A percentile compares a stretch with the other conserved stretches of the same genome.
These are phyloP conservation scores for Alcedo atthis DNA, from an alignment of 2,797 vertebrate species.

Conservation along the genomic window DNA sequence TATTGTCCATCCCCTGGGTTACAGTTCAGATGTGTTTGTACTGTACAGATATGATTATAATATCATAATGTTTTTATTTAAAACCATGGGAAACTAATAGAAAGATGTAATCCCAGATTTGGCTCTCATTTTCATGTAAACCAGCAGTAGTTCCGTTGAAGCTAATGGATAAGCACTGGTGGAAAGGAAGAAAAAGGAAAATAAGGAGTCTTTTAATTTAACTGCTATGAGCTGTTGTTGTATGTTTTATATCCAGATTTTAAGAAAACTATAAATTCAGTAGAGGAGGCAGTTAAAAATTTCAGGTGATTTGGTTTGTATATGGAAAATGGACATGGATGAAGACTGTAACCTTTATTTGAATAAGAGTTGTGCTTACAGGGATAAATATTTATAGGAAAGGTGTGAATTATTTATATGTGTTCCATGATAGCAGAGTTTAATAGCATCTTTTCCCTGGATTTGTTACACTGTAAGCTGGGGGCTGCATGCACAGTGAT, in stretches of 20 bases:
- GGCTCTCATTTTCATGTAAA: neutral
- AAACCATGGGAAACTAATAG: neutral
- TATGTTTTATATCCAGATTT: neutral
- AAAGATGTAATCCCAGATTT: neutral
- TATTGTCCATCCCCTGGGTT: neutral
- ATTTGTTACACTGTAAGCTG: slow-evolving; percentile 7
- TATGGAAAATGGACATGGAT: neutral
- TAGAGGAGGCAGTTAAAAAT: neutral
- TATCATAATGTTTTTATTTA: neutral
- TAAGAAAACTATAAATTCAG: neutral
- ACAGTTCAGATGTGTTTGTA: neutral
- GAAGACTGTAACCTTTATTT: slow-evolving; percentile 20
- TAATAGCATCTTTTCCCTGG: slow-evolving; percentile 44
- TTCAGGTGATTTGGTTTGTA: neutral
- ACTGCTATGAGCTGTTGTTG: neutral
- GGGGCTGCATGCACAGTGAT: neutral
- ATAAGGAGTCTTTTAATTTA: neutral
- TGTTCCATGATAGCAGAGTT: slow-evolving; percentile 44
- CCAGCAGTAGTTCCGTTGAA: neutral
- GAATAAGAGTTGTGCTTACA: slow-evolving; percentile 24
- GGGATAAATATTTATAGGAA: slow-evolving; percentile 72
- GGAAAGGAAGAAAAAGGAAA: neutral
- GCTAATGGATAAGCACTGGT: neutral
- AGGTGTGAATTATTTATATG: slow-evolving; percentile 71
- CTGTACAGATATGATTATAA: neutral